Evolutionary conservation across 1,140 invertebrate species (phyloP), one percentile per base, ranked within the genome.

Genomic region (Pogonus chalceus): DNA sequence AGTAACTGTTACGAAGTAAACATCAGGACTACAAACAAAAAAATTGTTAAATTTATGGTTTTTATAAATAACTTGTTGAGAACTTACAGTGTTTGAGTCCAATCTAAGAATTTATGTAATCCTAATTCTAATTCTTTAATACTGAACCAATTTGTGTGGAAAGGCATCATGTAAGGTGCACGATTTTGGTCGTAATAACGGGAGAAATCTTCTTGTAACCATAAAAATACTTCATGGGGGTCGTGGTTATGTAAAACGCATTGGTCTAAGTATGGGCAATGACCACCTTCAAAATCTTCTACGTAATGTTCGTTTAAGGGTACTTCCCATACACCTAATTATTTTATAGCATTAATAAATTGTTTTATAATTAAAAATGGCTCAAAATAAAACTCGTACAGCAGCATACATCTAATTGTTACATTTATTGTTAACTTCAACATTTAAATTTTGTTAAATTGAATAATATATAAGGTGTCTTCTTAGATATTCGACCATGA

Each of bases 111-210:
- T 68, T 92, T 92, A 52, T 85, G 82, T 1, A 95, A 74, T 21
- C 90, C 91, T 54, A 80, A 72, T 66, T 92, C 88, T 1, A 93
- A 72, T 58, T 85, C 86, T 58, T 90, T 88, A 48, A 90, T 89
- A 64, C 92, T 89, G 77, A 95, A 94, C 91, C 90, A 95, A 71
- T 92, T 94, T 9, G 90, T 93, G 59, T 93, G 90, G 79, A 94
- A 90, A 2, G 90, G 84, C 85, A 94, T 90, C 86, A 92, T 90
- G 65, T 94, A 92, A 0, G 91, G 91, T 1, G 91, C 91, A 56
- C 87, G 77, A 67, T 93, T 92, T 64, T 90, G 85, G 26, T 87
- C 82, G 62, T 92, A 93, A 65, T 89, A 83, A 22, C 89, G 75
- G 39, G 81, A 80, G 68, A 95, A 96, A 67, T 96, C 92, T 74